Percentiles rank a stretch among this genome's conserved stretches.
These are phyloP conservation scores for Plectrocnemia conspersa DNA, from an alignment of 1,140 invertebrate genomes.

Conservation along the genomic window DNA sequence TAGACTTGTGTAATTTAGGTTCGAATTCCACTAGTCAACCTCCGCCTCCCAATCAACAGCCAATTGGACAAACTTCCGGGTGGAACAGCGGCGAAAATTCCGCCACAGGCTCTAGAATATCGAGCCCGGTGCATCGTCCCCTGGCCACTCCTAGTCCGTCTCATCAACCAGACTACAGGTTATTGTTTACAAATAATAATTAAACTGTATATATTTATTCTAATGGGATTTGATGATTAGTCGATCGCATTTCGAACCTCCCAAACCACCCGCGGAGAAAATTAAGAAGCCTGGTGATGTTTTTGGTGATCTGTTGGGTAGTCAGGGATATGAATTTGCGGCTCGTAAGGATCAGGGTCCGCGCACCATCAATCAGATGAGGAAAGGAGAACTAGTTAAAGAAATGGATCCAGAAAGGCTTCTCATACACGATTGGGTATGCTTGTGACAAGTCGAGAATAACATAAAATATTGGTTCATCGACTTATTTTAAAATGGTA, in stretches of 20 bases:
- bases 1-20: conserved; percentile 52
- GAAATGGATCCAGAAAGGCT: conserved; percentile 90
- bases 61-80: conserved; percentile 5
- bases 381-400: conserved; percentile 78
- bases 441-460: neutral
- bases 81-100: conserved; percentile 33
- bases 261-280: conserved; percentile 43
- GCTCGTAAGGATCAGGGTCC: conserved; percentile 72
- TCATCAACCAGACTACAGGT: conserved; percentile 50
- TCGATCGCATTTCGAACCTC: conserved; percentile 62
- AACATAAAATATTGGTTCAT: no score
- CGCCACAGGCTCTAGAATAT: conserved; percentile 23
- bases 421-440: conserved; percentile 73
- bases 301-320: conserved; percentile 86
- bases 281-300: conserved; percentile 59
- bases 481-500: no score
- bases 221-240: conserved; percentile 39
- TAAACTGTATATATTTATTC: neutral
- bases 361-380: conserved; percentile 88
- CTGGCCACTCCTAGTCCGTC: conserved; percentile 46
- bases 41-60: conserved; percentile 15
- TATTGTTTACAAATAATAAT: conserved; percentile 7
- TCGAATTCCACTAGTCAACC: conserved; percentile 13
- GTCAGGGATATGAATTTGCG: conserved; percentile 80
- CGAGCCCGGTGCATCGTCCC: conserved; percentile 37